Base-by-base conservation (phyloP, 2,113 vertebrate genomes). In the Procavia capensis region DNA sequence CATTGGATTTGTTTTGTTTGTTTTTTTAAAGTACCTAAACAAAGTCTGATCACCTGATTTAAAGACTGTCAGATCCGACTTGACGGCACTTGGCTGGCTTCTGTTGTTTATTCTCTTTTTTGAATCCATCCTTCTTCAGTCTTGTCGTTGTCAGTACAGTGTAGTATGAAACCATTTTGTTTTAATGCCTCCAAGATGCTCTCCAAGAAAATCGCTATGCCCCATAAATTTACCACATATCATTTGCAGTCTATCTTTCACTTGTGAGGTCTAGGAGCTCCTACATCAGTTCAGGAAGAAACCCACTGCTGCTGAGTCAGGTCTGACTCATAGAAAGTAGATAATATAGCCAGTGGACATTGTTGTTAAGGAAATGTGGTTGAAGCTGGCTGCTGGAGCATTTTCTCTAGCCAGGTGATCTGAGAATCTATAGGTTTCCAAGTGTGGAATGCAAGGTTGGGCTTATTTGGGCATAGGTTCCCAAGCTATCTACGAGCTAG, bases 361-460 rank as follows among this genome's bases (percentile, higher is more conserved):
- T 47, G 11, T 14, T 85, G 25, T 50, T 81, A 43, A 20, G 39
- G 34, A 41, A 39, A 2, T 41, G 2, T 5, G 2, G 27, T 9
- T 19, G 5, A 84, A 59, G 9, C 36, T 11, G 19, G 27, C 13
- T n/a, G 3, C 27, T 16, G 31, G 36, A 14, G 3, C 20, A 19
- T 45, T 43, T n/a, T 66, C 22, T 85, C 9, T 36, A 9, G 31
- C 9, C 24, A 22, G 31, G 22, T 29, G 43, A 70, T 36, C n/a
- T 39, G n/a, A 24, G 24, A 1, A 5, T 64, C 50, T 57, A 2
- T 3, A n/a, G 24, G n/a, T 72, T 2, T 72, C 16, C 25, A 39
- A 74, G 34, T 24, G 8, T 1, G n/a, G 3, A 0, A 0, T 36
- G 2, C 57, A n/a, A 68, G 25, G 81, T 0, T 79, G 5, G 63